Percentiles rank a stretch among this genome's conserved stretches.
phyloP scores from a whole-genome alignment of 1,140 invertebrate species.

The Drosophila baimaii region DNA sequence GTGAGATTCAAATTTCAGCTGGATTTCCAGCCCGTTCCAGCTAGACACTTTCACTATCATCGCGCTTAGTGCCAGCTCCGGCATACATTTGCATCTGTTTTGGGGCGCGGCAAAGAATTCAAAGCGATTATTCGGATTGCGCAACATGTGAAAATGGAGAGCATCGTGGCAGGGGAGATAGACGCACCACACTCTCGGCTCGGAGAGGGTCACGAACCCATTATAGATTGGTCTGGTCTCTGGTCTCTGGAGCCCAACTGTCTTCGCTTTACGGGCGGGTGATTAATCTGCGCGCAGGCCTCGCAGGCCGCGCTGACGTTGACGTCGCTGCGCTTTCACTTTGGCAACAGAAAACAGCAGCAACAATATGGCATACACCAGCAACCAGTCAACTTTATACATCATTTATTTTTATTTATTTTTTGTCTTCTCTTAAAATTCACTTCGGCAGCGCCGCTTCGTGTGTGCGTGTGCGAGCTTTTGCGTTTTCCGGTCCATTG shows the following conservation, averaged over 20 bases:
- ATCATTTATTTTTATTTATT: constrained; percentile 64
- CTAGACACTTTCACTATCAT: constrained; percentile 75
- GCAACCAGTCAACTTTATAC: constrained; percentile 50
- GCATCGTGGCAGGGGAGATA: not conserved
- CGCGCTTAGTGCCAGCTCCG: constrained; percentile 22
- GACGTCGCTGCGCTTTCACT: constrained; percentile 72
- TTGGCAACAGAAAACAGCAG: constrained; percentile 53
- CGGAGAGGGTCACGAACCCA: constrained; percentile 65
- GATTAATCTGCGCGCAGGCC: constrained; percentile 69
- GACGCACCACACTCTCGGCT: not conserved
- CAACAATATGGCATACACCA: constrained; percentile 20
- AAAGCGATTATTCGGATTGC: constrained; percentile 33
- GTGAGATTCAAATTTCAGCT: constrained; percentile 65
- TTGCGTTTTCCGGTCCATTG: constrained; percentile 77
- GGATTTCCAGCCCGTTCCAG: constrained; percentile 31
- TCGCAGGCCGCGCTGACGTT: constrained; percentile 25
- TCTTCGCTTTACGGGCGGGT: constrained; percentile 55
- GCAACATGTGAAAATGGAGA: constrained; percentile 27
- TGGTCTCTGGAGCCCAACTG: constrained; percentile 31
- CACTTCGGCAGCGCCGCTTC: constrained; percentile 66
- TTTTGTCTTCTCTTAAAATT: constrained; percentile 66
- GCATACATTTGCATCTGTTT: constrained; percentile 60
- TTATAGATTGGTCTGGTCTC: constrained; percentile 25
- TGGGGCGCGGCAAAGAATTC: constrained; percentile 60
- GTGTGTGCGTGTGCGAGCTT: constrained; percentile 21